Evolutionary conservation across 2,113 vertebrate genomes (phyloP).

Genomic region (Struthidea cinerea): DNA sequence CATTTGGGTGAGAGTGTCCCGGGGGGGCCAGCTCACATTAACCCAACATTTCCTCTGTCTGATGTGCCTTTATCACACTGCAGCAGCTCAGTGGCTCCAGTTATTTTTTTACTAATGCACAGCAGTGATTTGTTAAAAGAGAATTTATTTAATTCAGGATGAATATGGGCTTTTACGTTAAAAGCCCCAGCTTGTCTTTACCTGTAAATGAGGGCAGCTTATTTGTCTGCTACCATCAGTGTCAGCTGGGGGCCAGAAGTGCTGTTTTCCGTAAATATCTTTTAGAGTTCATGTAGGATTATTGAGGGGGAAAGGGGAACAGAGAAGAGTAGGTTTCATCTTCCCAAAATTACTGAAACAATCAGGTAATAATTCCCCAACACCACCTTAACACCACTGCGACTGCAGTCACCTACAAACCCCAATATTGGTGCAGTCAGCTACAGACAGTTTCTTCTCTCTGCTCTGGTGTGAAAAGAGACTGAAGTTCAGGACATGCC

Average conservation of each 20-base stretch:
- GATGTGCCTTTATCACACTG: slow-evolving; percentile 4
- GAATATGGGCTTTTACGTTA: slow-evolving; percentile 8
- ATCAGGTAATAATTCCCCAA: neutral
- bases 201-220: slow-evolving; percentile 38
- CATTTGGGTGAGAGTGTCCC: neutral
- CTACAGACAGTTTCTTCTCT: neutral
- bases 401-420: neutral
- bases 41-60: neutral
- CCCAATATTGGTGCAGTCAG: neutral
- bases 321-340: neutral
- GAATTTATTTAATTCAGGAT: slow-evolving; percentile 51
- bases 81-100: neutral
- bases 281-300: neutral
- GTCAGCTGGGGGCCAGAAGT: slow-evolving; percentile 7
- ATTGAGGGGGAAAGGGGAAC: neutral
- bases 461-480: neutral
- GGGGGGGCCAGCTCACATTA: slow-evolving; percentile 13
- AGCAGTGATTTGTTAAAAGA: slow-evolving; percentile 47
- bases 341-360: neutral
- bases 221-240: neutral
- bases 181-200: slow-evolving; percentile 37
- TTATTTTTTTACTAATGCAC: slow-evolving; percentile 21
- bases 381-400: neutral
- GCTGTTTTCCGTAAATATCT: slow-evolving; percentile 9
- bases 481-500: neutral